phyloP scores from a whole-genome alignment of 2,888 invertebrate species.

The Drosophila mayaguana region DNA sequence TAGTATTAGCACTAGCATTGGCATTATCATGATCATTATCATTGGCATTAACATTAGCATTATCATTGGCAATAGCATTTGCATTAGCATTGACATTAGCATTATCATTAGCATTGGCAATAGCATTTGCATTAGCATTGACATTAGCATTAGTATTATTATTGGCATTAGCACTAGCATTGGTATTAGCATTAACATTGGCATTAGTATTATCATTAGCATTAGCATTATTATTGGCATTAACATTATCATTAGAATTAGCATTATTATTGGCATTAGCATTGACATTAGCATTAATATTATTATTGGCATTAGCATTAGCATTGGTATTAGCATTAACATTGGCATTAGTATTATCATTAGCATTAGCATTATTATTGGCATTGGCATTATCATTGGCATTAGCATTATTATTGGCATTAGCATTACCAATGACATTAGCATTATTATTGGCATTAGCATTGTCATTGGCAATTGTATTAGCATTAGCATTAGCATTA shows the following conservation, averaged over 20 bases:
- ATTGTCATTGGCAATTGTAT: background rate
- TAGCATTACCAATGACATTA: background rate
- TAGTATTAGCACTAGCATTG: background rate
- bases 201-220: background rate
- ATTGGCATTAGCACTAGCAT: background rate
- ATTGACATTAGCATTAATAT: background rate
- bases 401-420: background rate
- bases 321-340: background rate
- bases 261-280: background rate
- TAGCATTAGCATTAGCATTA: background rate
- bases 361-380: background rate
- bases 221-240: too few species aligned
- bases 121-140: background rate
- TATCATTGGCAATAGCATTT: background rate
- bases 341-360: background rate
- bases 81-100: background rate
- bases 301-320: background rate
- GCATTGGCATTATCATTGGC: background rate
- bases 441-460: accelerated
- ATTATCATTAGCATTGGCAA: background rate
- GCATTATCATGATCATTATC: background rate
- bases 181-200: background rate
- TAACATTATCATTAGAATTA: background rate
- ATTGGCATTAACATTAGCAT: background rate
- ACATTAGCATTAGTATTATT: background rate